Evolutionary conservation across 2,113 vertebrate species (phyloP).

Genomic region (Ellobius talpinus): DNA sequence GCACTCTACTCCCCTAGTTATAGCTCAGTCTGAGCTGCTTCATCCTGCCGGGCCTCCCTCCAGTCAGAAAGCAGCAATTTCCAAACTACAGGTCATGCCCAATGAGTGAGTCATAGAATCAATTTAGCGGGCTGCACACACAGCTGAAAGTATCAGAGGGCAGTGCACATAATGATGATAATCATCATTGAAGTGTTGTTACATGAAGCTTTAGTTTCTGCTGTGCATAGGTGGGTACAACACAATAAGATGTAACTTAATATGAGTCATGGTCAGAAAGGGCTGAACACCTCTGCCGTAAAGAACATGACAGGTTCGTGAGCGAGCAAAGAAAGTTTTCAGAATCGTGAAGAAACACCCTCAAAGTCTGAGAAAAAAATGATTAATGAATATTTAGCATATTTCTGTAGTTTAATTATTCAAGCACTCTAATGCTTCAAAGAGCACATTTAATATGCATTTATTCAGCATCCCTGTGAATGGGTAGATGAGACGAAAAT

Average conservation of each 20-base stretch:
- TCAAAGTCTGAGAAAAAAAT: conserved; percentile 64
- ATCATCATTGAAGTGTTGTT: conserved; percentile 56
- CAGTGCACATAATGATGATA: conserved; percentile 47
- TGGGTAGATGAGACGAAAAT: conserved; percentile 29
- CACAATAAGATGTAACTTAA: conserved; percentile 25
- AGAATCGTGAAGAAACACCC: conserved; percentile 55
- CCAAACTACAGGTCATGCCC: conserved; percentile 62
- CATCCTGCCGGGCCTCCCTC: conserved; percentile 13
- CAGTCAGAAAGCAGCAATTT: conserved; percentile 49
- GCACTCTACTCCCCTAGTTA: not conserved
- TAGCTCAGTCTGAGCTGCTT: conserved; percentile 45
- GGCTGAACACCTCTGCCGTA: conserved; percentile 30
- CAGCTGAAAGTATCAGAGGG: conserved; percentile 65
- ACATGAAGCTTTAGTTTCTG: conserved; percentile 59
- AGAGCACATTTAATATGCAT: conserved; percentile 73
- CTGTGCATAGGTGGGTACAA: not conserved
- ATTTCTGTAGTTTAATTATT: conserved; percentile 74
- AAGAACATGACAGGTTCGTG: conserved; percentile 43
- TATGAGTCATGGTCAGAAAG: conserved; percentile 55
- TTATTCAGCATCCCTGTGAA: conserved; percentile 61
- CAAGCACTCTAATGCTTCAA: conserved; percentile 62
- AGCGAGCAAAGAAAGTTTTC: conserved; percentile 55
- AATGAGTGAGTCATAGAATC: conserved; percentile 67
- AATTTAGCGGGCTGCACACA: conserved; percentile 50
- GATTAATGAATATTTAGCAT: conserved; percentile 62